Evolutionary conservation across 2,797 vertebrate species (phyloP).

Genomic region (Premnoplex brunnescens): DNA sequence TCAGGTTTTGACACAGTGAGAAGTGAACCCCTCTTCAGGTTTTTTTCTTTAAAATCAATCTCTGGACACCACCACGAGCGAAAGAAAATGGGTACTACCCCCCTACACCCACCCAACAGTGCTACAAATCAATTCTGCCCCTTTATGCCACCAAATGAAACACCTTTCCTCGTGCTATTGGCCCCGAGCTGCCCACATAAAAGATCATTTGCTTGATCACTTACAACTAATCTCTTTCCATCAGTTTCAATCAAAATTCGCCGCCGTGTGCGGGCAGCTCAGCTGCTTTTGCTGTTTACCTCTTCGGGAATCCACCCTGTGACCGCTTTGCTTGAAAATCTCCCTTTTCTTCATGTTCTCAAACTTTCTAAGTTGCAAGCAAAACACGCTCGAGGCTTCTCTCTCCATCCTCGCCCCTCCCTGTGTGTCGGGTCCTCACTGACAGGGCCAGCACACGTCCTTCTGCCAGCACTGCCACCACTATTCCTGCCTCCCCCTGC

Average conservation of each 20-base stretch:
- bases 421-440: not conserved
- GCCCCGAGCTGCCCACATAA: not conserved
- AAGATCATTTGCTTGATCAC: not conserved
- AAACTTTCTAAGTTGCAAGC: not conserved
- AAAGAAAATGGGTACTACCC: not conserved
- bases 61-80: not conserved
- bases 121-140: not conserved
- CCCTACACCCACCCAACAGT: not conserved
- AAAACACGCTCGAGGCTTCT: not conserved
- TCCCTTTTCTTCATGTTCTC: not conserved
- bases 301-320: not conserved
- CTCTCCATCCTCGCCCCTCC: not conserved
- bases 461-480: fast-evolving
- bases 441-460: no score
- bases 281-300: not conserved
- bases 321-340: not conserved
- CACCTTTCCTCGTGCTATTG: not conserved
- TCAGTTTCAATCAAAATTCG: not conserved
- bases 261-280: not conserved
- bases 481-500: not conserved
- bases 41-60: not conserved
- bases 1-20: not conserved
- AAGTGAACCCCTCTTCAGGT: not conserved
- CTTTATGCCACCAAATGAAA: not conserved
- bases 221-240: not conserved